Evolutionary conservation across 2,888 invertebrate species (phyloP), one percentile per base, ranked within the genome.

Genomic region (Hyles lineata): DNA sequence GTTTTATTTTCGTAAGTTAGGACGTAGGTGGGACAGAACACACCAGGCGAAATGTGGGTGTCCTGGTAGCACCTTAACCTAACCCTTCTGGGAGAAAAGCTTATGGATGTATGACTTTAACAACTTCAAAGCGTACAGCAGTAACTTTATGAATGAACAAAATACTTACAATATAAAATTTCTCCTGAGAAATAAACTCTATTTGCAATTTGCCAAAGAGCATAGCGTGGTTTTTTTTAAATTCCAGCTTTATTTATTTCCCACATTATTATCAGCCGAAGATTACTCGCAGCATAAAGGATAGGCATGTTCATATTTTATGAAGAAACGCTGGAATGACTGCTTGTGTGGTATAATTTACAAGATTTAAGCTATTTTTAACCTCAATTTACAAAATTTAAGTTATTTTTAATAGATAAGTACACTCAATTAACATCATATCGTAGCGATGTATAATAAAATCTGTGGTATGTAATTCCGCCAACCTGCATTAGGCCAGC

Each of bases 301-400:
- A 91, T 90, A 86, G 87, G 83, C 79, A 80, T 83, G 79, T 91
- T 90, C 90, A 93, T 93, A 92, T 92, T 92, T 90, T 89, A 93
- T 89, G 89, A 91, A 91, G 91, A 90, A 85, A 91, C 89, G 91
- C 90, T 83, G 88, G 82, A 81, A 77, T 76, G 75, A 74, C 17
- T 61, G 69, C 21, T 59, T 21, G 17, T 62, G 52, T 78, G 85
- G 83, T 75, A 17, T 69, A 81, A 83, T 76, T 21, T 32, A 69
- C 17, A 58, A 63, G 70, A 71, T 70, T 17, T 19, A 0, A 60
- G 70, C 67, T 23, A 17, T 55, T 23, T n/a, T n/a, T n/a, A n/a
- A n/a, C n/a, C n/a, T n/a, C n/a, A 81, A 83, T 76, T 21, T 32
- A 69, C 17, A 58, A 63, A 70, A 71, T 70, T 17, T 19, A 0